These are phyloP conservation scores for Ahaetulla prasina DNA, from an alignment of 2,113 vertebrate species.

Conservation along the genomic window DNA sequence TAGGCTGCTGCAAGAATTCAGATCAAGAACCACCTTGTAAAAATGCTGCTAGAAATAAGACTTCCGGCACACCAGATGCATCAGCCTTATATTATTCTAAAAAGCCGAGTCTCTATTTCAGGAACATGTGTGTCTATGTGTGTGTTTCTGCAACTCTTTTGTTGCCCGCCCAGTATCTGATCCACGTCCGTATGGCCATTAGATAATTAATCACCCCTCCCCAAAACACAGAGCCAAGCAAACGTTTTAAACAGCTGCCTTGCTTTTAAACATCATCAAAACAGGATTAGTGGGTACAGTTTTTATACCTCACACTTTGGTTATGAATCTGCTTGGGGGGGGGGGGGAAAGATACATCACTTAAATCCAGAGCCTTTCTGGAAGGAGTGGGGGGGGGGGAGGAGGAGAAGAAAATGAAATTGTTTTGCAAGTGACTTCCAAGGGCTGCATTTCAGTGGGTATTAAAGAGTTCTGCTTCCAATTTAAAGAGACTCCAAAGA, in stretches of 20 bases:
- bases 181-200: neutral
- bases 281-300: neutral
- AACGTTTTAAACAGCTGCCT: neutral
- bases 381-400: accelerated
- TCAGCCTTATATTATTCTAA: neutral
- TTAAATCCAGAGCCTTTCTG: neutral
- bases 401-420: neutral
- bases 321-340: neutral
- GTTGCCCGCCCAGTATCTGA: neutral
- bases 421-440: neutral
- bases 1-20: neutral
- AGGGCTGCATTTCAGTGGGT: neutral
- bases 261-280: neutral
- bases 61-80: neutral
- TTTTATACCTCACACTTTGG: neutral
- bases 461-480: neutral
- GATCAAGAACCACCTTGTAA: neutral
- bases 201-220: neutral
- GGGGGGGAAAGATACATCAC: neutral
- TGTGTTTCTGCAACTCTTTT: neutral
- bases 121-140: too few relatives aligned
- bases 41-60: neutral
- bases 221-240: neutral
- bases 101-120: neutral
- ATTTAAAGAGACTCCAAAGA: neutral